Percentiles rank a stretch among this genome's conserved stretches.
These are phyloP conservation scores for Epinephelus cyanopodus DNA, from an alignment of 2,113 vertebrate species.

Conservation along the genomic window DNA sequence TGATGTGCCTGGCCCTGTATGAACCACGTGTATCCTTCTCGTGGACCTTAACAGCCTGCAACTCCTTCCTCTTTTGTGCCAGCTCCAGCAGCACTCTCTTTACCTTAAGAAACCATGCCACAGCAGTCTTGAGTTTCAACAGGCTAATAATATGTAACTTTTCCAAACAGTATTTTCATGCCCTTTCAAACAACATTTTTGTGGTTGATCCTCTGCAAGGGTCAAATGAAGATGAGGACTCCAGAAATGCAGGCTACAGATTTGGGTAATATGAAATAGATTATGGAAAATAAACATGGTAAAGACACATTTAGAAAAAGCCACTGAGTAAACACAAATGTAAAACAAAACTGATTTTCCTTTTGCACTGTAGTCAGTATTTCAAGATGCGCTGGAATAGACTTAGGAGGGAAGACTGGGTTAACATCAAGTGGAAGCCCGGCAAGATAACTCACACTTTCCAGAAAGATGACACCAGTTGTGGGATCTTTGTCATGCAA, in stretches of 20 bases:
- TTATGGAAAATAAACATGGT: too few species aligned
- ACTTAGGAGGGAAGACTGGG: slow-evolving; percentile 10
- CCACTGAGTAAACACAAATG: neutral
- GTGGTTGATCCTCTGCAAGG: neutral
- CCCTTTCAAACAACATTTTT: neutral
- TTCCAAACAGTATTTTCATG: neutral
- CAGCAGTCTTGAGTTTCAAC: too few species aligned
- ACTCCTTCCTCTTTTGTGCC: too few species aligned
- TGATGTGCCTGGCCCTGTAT: too few species aligned
- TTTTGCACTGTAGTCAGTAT: neutral
- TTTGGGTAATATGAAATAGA: neutral
- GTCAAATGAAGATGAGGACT: neutral
- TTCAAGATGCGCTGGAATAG: slow-evolving; percentile 1
- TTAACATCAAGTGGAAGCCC: slow-evolving; percentile 17
- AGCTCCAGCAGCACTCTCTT: too few species aligned
- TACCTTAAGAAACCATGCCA: too few species aligned
- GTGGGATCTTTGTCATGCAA: slow-evolving; percentile 9
- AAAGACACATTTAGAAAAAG: too few species aligned
- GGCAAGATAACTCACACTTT: slow-evolving; percentile 1
- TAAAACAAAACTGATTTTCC: neutral
- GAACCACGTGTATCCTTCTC: too few species aligned
- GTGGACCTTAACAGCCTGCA: too few species aligned
- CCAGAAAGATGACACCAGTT: neutral
- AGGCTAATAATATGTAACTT: too few species aligned
- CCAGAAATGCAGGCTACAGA: slow-evolving; percentile 3